A percentile compares a stretch with the other conserved stretches of the same genome.
Evolutionary conservation across 2,888 invertebrate species (phyloP).

Genomic region (Mylabris sibirica): DNA sequence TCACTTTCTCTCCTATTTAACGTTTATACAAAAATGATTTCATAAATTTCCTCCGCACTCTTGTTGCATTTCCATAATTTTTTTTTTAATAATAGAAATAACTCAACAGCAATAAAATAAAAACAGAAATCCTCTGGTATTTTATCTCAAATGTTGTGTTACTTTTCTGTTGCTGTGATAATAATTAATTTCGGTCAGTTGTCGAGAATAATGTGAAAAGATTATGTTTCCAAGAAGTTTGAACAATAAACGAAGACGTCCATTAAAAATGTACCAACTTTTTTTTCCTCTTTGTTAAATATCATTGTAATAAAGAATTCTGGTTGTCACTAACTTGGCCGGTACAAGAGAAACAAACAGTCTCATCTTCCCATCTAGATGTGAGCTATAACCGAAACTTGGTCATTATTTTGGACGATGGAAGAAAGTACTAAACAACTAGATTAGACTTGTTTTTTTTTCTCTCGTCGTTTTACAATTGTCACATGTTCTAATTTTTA

Average conservation of each 20-base stretch:
- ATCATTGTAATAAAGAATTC: neutral
- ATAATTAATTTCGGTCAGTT: slow-evolving; percentile 12
- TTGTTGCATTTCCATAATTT: neutral
- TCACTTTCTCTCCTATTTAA: slow-evolving; percentile 6
- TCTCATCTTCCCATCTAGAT: slow-evolving; percentile 4
- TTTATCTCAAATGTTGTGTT: neutral
- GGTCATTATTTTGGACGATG: slow-evolving; percentile 22
- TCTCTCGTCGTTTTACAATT: slow-evolving; percentile 39
- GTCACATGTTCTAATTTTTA: slow-evolving; percentile 38
- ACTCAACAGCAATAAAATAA: too few species aligned
- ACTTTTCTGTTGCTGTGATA: neutral
- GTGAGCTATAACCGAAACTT: slow-evolving; percentile 24
- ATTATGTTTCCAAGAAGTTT: neutral
- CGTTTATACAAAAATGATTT: neutral
- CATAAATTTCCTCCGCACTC: slow-evolving; percentile 1
- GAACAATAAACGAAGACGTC: neutral
- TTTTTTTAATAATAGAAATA: neutral
- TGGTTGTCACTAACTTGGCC: neutral
- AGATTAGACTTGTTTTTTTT: slow-evolving; percentile 41
- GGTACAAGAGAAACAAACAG: neutral
- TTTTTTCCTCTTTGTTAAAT: slow-evolving; percentile 3
- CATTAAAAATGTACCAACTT: slow-evolving; percentile 10
- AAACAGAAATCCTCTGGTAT: neutral
- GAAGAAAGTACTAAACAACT: slow-evolving; percentile 24
- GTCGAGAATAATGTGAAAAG: neutral